These are phyloP conservation scores for Phataginus tetradactyla DNA, from an alignment of 2,797 vertebrate species.

Conservation along the genomic window DNA sequence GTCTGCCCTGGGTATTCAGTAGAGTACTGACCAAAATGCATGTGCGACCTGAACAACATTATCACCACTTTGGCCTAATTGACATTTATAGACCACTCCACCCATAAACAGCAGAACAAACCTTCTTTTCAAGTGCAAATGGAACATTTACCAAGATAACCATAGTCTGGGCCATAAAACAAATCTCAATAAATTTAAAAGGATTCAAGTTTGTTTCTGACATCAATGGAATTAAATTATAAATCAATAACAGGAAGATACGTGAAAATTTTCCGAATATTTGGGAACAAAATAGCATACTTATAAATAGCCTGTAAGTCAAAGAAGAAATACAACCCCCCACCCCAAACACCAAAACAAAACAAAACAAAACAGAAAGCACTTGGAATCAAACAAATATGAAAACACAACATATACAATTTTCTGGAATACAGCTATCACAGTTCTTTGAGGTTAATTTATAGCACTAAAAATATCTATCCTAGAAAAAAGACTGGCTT, in stretches of 20 bases:
- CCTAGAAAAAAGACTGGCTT: neutral
- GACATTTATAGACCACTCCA: neutral
- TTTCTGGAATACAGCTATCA: neutral
- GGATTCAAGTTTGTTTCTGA: neutral
- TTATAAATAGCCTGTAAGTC: neutral
- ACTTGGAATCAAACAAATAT: conserved; percentile 1
- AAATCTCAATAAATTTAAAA: conserved; percentile 16
- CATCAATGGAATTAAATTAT: neutral
- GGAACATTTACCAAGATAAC: neutral
- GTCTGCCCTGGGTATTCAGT: neutral
- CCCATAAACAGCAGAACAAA: neutral
- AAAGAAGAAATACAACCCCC: neutral
- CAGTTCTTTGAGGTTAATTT: neutral
- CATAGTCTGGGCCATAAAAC: neutral
- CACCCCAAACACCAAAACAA: too few relatives aligned
- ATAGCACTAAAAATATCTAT: neutral
- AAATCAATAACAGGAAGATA: neutral
- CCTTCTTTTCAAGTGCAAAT: neutral
- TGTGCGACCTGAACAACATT: neutral
- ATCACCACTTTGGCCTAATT: neutral
- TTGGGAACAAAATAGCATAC: neutral
- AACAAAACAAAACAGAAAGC: neutral
- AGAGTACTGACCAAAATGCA: neutral
- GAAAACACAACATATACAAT: neutral
- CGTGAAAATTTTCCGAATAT: neutral